These are phyloP conservation scores for Trichogramma pretiosum DNA, from an alignment of 1,140 invertebrate species.

Conservation along the genomic window DNA sequence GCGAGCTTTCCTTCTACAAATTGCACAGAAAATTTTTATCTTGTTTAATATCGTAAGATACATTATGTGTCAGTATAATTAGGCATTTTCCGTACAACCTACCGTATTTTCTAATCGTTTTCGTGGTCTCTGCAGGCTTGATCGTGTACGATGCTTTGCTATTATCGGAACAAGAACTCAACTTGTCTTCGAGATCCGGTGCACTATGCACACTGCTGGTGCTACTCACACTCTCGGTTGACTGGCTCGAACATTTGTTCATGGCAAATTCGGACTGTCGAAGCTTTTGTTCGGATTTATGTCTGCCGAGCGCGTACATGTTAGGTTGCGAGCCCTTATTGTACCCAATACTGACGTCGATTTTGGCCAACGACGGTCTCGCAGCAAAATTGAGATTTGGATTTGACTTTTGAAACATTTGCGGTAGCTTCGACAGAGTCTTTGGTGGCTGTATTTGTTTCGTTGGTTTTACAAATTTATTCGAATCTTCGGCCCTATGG, in stretches of 20 bases:
- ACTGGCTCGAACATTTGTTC: constrained; percentile 26
- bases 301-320: constrained; percentile 22
- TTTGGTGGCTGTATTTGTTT: constrained; percentile 16
- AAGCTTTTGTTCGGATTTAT: constrained; percentile 33
- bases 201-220: constrained; percentile 38
- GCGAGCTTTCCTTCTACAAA: constrained; percentile 1
- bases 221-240: constrained; percentile 42
- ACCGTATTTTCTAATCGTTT: too few species aligned
- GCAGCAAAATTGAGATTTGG: constrained; percentile 34
- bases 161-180: constrained; percentile 36
- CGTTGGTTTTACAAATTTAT: constrained; percentile 22
- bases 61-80: too few species aligned
- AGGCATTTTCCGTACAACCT: too few species aligned
- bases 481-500: constrained; percentile 10
- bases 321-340: constrained; percentile 32
- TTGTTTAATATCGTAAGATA: too few species aligned
- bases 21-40: not conserved
- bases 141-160: constrained; percentile 35
- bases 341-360: constrained; percentile 21
- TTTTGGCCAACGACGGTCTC: constrained; percentile 16
- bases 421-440: constrained; percentile 33
- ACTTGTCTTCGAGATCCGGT: constrained; percentile 33
- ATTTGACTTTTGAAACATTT: constrained; percentile 41
- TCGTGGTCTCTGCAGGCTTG: too few species aligned
- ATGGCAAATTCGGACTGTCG: constrained; percentile 22